Conservation (phyloP, 1,140 invertebrate genomes). For the Eufriesea mexicana region DNA sequence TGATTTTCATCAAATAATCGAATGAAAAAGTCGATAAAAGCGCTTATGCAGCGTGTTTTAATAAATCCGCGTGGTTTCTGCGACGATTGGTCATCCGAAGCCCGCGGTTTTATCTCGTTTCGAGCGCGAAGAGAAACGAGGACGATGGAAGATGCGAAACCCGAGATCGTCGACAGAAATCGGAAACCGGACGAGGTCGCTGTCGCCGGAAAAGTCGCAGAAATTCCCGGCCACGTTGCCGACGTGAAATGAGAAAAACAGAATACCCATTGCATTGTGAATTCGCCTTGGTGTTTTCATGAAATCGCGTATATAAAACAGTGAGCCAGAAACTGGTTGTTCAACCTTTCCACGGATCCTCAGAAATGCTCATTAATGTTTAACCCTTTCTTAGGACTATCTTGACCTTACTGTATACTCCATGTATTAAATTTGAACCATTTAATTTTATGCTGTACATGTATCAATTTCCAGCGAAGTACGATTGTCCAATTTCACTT, state of each 20-base stretch:
- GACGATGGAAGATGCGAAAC: slow-evolving; percentile 41
- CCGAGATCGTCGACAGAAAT: slow-evolving; percentile 43
- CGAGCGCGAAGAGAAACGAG: slow-evolving; percentile 18
- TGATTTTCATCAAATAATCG: too few species aligned
- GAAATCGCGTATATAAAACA: background rate
- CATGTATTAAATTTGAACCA: too few species aligned
- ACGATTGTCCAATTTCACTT: too few species aligned
- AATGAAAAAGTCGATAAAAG: background rate
- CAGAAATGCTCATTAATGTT: background rate
- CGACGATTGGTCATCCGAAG: slow-evolving; percentile 11
- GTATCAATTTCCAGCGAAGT: too few species aligned
- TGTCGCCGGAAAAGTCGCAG: slow-evolving; percentile 38
- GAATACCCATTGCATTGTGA: background rate
- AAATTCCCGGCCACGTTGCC: slow-evolving; percentile 5
- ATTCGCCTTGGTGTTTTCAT: background rate
- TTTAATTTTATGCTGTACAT: too few species aligned
- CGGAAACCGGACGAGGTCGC: slow-evolving; percentile 40
- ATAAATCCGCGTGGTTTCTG: background rate
- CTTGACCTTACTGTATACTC: too few species aligned
- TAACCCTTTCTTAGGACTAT: background rate
- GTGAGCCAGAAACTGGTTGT: background rate
- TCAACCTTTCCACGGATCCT: too few species aligned
- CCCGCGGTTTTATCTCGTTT: slow-evolving; percentile 33
- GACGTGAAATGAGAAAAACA: background rate
- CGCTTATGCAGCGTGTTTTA: background rate